Base-by-base conservation (phyloP, 2,888 invertebrate species). In the Coelinius sp. region DNA sequence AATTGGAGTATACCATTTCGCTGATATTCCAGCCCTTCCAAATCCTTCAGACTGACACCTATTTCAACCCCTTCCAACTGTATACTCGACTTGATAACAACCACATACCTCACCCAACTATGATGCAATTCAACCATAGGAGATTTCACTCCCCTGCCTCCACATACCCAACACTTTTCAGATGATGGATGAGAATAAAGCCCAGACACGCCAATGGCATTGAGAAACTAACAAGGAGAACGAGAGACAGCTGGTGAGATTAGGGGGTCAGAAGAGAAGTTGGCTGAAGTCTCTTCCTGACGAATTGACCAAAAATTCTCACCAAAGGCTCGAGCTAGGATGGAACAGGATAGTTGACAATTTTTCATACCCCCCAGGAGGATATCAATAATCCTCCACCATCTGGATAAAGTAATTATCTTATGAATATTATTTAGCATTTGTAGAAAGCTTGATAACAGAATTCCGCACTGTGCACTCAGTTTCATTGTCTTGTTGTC, bases 171-270 rank as follows among this genome's bases (percentile, higher is more conserved):
- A 63, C 41, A 63, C 41, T 63, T 63, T 14, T 17, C 20, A 24
- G 24, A 22, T 63, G 63, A 63, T 63, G 41, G 41, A 63, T 63
- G 63, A 63, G 41, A 44, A 41, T 63, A 22, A 35, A 59, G 59
- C 35, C n/a, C 12, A 63, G 63, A 38, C 63, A 63, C 12, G 14
- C 41, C 41, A 27, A 63, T 63, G 63, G 63, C 41, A 59, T 41
- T 63, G 63, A 63, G 24, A 63, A 63, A 22, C 63, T n/a, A 24
- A n/a, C 12, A 25, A 27, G 31, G 35, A 35, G 31, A n/a, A n/a
- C n/a, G 41, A 41, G 63, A 24, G 63, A 63, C 63, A 63, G 63
- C 63, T 63, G 63, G 63, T 38, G n/a, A 63, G 63, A 63, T 63
- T 63, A 63, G 41, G 63, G 63, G 63, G 41, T 41, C 41, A 24